Conservation (phyloP, 2,113 vertebrate species). For the Myotis lucifugus region DNA sequence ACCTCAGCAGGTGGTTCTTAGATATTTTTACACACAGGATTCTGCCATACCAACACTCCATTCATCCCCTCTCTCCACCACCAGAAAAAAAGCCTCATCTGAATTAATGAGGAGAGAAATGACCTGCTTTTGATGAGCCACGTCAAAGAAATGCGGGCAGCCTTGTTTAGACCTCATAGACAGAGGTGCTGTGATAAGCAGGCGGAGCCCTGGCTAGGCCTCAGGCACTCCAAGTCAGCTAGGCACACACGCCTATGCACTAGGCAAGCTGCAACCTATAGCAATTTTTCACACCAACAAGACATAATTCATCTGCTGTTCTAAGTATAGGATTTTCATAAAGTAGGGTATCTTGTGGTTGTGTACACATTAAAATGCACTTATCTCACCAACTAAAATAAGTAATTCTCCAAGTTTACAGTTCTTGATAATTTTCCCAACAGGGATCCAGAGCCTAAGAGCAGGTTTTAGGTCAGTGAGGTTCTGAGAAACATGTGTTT, state of each 20-base stretch:
- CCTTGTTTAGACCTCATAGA: neutral
- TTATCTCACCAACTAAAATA: neutral
- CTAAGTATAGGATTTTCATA: neutral
- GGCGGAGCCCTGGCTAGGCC: neutral
- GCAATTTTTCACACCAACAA: neutral
- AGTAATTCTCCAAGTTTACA: slow-evolving; percentile 22
- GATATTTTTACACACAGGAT: neutral
- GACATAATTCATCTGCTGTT: neutral
- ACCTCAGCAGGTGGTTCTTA: neutral
- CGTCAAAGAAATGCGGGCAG: slow-evolving; percentile 2
- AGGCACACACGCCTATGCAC: neutral
- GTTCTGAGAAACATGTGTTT: neutral
- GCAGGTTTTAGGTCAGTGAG: neutral
- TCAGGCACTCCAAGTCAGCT: neutral
- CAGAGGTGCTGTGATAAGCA: neutral
- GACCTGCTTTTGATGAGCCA: neutral
- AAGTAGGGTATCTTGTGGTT: neutral
- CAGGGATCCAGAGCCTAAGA: neutral
- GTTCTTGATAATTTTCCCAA: neutral
- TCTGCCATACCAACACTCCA: neutral
- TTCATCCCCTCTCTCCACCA: neutral
- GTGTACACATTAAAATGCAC: neutral
- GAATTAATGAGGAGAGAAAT: slow-evolving; percentile 6
- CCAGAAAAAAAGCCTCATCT: neutral
- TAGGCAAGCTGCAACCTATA: neutral